Conservation (phyloP, 2,113 vertebrate genomes). For the Marmota monax region DNA sequence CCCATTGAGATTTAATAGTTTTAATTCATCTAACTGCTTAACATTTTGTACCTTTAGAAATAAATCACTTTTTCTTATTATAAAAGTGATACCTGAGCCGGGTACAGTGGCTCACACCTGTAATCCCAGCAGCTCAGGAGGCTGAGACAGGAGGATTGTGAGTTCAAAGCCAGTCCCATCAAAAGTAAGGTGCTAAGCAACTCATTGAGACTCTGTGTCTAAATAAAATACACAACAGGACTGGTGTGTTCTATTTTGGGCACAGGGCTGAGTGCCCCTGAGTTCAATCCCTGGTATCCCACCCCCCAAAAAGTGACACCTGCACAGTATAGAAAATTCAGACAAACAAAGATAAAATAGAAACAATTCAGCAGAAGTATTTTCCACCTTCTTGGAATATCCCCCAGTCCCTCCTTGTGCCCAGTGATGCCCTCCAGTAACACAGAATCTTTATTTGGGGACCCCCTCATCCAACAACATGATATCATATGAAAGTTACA, state of each 20-base stretch:
- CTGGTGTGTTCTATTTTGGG: too few relatives aligned
- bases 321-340: neutral
- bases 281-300: too few relatives aligned
- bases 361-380: neutral
- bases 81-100: too few relatives aligned
- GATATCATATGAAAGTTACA: neutral
- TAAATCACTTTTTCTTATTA: slow-evolving; percentile 13
- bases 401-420: neutral
- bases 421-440: neutral
- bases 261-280: too few relatives aligned
- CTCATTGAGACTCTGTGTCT: too few relatives aligned
- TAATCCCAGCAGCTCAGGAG: too few relatives aligned
- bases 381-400: neutral
- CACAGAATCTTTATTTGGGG: too few relatives aligned
- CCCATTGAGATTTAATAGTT: neutral
- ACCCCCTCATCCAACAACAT: neutral
- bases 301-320: neutral
- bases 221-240: too few relatives aligned
- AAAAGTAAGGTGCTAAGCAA: too few relatives aligned
- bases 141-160: too few relatives aligned
- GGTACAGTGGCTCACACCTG: neutral
- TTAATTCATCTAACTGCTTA: neutral
- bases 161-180: too few relatives aligned
- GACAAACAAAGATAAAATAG: neutral
- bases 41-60: neutral